Percentiles rank a stretch among this genome's conserved stretches.
phyloP scores from a whole-genome alignment of 64 coral and sea anemone genomes.

The Orbicella faveolata region DNA sequence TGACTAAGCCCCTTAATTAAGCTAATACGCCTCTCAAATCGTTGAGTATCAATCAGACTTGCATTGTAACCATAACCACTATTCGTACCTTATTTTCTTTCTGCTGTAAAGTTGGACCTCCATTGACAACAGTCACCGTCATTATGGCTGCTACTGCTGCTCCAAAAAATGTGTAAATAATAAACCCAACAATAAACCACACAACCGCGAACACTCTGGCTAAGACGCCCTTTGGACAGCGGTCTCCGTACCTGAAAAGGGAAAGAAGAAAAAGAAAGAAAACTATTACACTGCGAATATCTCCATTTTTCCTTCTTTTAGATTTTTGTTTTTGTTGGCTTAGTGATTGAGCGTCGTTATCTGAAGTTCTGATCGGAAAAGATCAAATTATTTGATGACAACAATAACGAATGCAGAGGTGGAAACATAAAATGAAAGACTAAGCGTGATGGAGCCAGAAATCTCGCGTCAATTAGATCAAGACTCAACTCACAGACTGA shows the following conservation, averaged over 20 bases:
- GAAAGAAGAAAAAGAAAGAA: background rate
- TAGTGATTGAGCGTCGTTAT: too few species aligned
- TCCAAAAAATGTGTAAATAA: constrained; percentile 1
- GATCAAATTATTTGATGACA: too few species aligned
- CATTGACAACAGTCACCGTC: constrained; percentile 36
- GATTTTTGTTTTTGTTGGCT: too few species aligned
- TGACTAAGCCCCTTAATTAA: too few species aligned
- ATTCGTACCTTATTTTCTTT: background rate
- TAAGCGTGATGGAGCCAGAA: too few species aligned
- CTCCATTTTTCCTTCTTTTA: too few species aligned
- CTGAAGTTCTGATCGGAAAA: too few species aligned
- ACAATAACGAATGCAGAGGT: too few species aligned
- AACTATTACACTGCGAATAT: background rate
- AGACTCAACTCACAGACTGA: background rate
- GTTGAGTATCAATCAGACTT: background rate
- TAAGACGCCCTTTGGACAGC: background rate
- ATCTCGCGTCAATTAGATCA: too few species aligned
- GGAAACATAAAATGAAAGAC: too few species aligned
- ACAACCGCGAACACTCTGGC: constrained; percentile 26
- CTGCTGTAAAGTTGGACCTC: background rate
- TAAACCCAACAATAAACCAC: constrained; percentile 15
- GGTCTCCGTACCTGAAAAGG: constrained; percentile 46
- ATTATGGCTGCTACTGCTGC: constrained; percentile 14
- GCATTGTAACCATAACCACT: background rate
- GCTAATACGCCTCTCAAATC: too few species aligned